Conservation (phyloP, 2,113 vertebrate species). For the Rattus rattus region DNA sequence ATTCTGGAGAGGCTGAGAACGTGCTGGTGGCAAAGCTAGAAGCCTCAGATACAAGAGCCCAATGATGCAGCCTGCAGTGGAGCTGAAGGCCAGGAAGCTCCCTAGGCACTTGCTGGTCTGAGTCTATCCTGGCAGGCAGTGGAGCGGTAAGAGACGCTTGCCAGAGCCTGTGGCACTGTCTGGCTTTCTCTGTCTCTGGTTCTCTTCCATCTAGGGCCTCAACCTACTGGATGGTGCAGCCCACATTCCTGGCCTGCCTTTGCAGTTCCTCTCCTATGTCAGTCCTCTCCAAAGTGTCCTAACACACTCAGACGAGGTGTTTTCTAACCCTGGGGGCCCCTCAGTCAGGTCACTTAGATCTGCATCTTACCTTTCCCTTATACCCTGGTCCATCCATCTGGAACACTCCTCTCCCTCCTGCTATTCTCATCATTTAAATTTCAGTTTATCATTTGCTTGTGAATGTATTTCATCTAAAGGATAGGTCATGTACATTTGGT, state of each 20-base stretch:
- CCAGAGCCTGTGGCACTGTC: background rate
- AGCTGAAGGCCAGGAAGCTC: background rate
- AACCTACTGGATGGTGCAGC: background rate
- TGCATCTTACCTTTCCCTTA: background rate
- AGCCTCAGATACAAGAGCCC: background rate
- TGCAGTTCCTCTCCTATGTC: background rate
- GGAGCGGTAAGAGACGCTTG: background rate
- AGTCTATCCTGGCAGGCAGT: no score
- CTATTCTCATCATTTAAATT: background rate
- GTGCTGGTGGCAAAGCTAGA: background rate
- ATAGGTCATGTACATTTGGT: background rate
- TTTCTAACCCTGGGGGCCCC: background rate
- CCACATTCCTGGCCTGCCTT: background rate
- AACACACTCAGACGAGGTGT: background rate
- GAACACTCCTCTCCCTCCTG: background rate
- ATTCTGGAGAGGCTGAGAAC: background rate
- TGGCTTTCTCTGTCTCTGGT: background rate
- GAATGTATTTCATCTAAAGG: background rate
- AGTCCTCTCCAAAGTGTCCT: background rate
- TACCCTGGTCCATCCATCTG: background rate
- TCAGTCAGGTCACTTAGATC: background rate
- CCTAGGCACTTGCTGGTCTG: background rate
- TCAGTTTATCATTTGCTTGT: background rate
- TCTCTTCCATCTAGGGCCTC: no score
- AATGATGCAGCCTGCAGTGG: background rate